Base-by-base conservation (phyloP, 2,797 vertebrate species). In the Hylomyscus alleni region DNA sequence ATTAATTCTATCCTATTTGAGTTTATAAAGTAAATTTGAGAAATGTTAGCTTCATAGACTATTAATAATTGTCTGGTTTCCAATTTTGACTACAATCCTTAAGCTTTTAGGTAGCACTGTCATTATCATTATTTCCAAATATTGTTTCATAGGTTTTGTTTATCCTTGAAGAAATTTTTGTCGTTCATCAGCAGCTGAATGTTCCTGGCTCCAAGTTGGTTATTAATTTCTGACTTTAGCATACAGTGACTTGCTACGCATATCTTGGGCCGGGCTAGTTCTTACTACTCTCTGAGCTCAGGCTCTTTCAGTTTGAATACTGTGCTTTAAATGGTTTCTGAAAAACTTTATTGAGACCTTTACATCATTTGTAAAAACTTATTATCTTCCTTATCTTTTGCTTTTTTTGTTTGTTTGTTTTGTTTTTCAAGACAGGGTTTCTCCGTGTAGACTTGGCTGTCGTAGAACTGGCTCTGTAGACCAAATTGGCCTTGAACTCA, bases 11-110 rank as follows among this genome's bases (percentile, higher is more conserved):
- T 58, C 26, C 62, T 34, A 83, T 62, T 22, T 22, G 62, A 69
- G 11, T 75, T 94, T 85, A 29, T 72, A 54, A 91, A 89, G 29
- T 37, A 69, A 60, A 72, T 91, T 87, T 82, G n/a, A 40, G 37
- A 77, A 88, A 58, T 9, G 15, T 62, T 47, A 14, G 6, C 26
- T 81, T 90, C 11, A 62, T 40, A 84, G 72, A 11, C 44, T 78
- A 24, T 69, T 24, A 14, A 54, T 93, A 54, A 29, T 29, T 19
- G n/a, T 67, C n/a, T 56, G 9, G 50, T 87, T 87, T 76, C 58
- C 14, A 69, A 31, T 26, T 54, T 82, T 37, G 52, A 47, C 67
- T 12, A 37, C 15, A 54, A 6, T 95, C 34, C 15, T 6, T 85
- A 31, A 54, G 10, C 73, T 89, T 86, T 34, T 54, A 4, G 65